Percentiles rank a stretch among this genome's conserved stretches.
Conservation (phyloP, 2,888 invertebrate genomes). For the Eupithecia insigniata region DNA sequence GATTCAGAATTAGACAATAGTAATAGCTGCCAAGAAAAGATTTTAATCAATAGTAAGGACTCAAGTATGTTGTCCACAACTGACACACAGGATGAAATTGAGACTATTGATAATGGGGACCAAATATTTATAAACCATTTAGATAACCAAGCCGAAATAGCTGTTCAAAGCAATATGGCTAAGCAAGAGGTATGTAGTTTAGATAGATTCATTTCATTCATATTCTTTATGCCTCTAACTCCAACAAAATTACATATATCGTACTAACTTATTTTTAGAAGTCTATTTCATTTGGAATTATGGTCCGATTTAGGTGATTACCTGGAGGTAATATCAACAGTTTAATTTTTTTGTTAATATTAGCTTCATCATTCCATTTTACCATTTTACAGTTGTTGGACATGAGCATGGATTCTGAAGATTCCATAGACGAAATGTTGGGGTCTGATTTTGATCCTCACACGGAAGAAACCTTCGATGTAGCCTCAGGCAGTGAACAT, state of each 20-base stretch:
- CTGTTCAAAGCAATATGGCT: constrained; percentile 5
- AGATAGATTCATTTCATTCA: not conserved
- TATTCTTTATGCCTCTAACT: not conserved
- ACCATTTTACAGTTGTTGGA: constrained; percentile 49
- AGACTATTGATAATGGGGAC: constrained; percentile 30
- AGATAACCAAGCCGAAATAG: constrained; percentile 12
- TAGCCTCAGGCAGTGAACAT: constrained; percentile 70
- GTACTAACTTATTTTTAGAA: not conserved
- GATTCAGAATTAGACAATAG: constrained; percentile 30
- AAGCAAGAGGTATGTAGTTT: constrained; percentile 22
- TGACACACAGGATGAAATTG: constrained; percentile 30
- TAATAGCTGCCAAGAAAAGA: constrained; percentile 26
- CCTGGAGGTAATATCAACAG: not conserved
- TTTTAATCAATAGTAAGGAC: constrained; percentile 28
- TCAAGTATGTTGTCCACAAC: constrained; percentile 34
- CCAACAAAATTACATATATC: not conserved
- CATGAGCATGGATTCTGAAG: constrained; percentile 61
- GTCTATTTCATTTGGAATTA: not conserved
- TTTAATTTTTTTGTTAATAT: not conserved
- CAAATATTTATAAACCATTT: constrained; percentile 30
- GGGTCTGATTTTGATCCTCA: constrained; percentile 55
- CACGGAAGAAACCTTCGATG: constrained; percentile 69
- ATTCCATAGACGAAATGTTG: constrained; percentile 55
- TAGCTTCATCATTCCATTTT: not conserved
- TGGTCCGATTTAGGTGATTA: not conserved